These are phyloP conservation scores for Tethea ocularis DNA, from an alignment of 2,888 invertebrate species.

Conservation along the genomic window DNA sequence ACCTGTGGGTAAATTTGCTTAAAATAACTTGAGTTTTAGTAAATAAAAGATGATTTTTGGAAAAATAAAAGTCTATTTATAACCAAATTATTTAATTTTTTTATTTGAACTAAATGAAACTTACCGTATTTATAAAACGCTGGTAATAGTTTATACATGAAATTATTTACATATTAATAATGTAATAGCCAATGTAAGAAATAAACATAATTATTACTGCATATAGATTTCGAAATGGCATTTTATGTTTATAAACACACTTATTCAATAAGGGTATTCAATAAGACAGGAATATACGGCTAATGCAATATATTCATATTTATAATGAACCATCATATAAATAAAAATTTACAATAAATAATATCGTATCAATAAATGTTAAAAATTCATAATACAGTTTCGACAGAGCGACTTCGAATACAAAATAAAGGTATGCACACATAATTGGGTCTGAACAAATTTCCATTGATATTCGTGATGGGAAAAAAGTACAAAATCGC, in stretches of 20 bases:
- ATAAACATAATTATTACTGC: not conserved
- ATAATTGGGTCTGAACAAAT: conserved; percentile 81
- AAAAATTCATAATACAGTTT: conserved; percentile 39
- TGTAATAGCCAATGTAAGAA: not conserved
- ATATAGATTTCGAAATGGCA: not conserved
- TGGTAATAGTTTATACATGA: not conserved
- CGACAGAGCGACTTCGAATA: conserved; percentile 53
- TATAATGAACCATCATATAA: conserved; percentile 15
- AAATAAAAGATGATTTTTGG: not conserved
- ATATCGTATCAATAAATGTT: conserved; percentile 46
- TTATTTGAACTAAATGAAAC: not conserved
- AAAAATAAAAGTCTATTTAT: too few relatives aligned
- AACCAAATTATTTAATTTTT: too few relatives aligned
- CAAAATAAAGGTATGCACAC: conserved; percentile 72
- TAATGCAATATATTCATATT: conserved; percentile 10
- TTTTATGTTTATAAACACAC: not conserved
- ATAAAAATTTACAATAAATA: conserved; percentile 27
- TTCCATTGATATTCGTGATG: conserved; percentile 83
- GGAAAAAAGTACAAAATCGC: conserved; percentile 77
- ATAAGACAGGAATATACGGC: not conserved
- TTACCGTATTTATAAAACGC: not conserved
- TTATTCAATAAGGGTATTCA: not conserved
- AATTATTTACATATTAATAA: not conserved
- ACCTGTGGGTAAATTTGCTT: not conserved
- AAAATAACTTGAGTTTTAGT: not conserved